These are phyloP conservation scores for Bubalus kerabau DNA, from an alignment of 2,113 vertebrate genomes.

Conservation along the genomic window DNA sequence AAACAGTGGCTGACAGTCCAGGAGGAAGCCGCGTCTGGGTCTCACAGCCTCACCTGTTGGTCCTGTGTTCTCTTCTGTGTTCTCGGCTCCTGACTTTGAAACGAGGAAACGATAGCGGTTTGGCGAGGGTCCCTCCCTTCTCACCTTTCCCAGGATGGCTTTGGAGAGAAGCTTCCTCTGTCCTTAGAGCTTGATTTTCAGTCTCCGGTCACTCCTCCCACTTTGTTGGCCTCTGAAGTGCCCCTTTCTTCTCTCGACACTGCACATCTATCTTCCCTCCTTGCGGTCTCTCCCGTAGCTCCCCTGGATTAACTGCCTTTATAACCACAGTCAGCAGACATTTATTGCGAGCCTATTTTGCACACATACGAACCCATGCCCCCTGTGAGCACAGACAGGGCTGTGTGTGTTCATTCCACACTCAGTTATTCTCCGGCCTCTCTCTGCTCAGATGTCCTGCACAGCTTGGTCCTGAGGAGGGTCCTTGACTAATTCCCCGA, in stretches of 20 bases:
- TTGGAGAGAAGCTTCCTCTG: not conserved
- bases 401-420: not conserved
- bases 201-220: not conserved
- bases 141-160: not conserved
- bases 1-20: not conserved
- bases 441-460: not conserved
- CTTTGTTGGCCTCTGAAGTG: not conserved
- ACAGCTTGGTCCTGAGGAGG: not conserved
- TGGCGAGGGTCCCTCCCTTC: not conserved
- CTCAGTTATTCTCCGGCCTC: not conserved
- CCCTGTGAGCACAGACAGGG: not conserved
- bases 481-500: not conserved
- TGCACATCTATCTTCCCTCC: not conserved
- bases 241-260: not conserved
- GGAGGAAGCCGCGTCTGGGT: not conserved
- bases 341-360: not conserved
- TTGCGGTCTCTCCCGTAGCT: not conserved
- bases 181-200: accelerated
- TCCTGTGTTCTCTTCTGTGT: accelerated
- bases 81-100: not conserved
- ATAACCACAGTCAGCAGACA: not conserved
- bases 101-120: not conserved
- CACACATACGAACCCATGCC: not conserved
- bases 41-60: not conserved
- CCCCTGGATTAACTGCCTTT: not conserved